Conservation (phyloP, 2,888 invertebrate genomes). For the Cosmia pyralina region DNA sequence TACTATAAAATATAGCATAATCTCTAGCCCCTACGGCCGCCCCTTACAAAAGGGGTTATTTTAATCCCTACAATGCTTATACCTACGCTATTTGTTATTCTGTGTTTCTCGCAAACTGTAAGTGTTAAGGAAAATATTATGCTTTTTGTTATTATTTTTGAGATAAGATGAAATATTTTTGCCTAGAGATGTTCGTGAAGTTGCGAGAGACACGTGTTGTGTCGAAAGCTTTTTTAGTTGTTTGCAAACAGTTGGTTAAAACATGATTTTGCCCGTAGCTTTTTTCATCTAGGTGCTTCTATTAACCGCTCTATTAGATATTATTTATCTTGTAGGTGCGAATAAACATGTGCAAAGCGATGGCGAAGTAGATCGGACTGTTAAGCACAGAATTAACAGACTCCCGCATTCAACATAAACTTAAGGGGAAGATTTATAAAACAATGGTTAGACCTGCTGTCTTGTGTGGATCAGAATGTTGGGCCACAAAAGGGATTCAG, state of each 20-base stretch:
- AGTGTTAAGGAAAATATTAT: slow-evolving; percentile 28
- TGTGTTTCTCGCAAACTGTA: slow-evolving; percentile 49
- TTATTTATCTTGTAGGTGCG: not conserved
- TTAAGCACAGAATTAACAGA: too few species aligned
- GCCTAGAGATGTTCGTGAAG: not conserved
- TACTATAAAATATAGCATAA: slow-evolving; percentile 59
- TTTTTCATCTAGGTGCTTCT: not conserved
- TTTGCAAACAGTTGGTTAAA: not conserved
- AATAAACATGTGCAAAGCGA: too few species aligned
- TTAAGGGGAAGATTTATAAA: too few species aligned
- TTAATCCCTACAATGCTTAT: slow-evolving; percentile 61
- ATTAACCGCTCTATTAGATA: not conserved
- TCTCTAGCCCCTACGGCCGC: slow-evolving; percentile 42
- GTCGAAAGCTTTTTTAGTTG: not conserved
- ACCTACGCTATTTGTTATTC: slow-evolving; percentile 60
- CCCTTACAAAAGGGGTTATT: slow-evolving; percentile 59
- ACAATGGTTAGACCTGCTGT: too few species aligned
- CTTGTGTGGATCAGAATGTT: too few species aligned
- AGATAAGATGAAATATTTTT: not conserved
- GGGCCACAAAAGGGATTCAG: too few species aligned
- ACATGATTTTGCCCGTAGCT: not conserved
- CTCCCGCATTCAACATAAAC: too few species aligned
- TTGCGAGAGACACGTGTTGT: not conserved
- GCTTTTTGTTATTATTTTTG: slow-evolving; percentile 11
- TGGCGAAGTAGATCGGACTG: too few species aligned